Evolutionary conservation across 2,113 vertebrate species (phyloP), one percentile per base, ranked within the genome.

Genomic region (Zingel zingel): DNA sequence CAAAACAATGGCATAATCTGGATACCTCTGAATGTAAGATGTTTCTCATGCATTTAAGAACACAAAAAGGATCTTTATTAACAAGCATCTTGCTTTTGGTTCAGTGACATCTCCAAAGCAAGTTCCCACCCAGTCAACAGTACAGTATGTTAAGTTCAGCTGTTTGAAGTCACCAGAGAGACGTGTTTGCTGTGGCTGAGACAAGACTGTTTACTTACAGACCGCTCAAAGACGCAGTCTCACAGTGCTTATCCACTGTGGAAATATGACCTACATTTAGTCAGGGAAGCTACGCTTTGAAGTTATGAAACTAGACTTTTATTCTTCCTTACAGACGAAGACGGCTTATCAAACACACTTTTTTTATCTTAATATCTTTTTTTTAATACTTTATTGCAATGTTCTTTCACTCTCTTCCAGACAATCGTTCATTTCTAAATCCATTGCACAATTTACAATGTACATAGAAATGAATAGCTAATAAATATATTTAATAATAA

Each of bases 271-370:
- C 93, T 95, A 83, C 58, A 84, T 94, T 96, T 95, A 86, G 94
- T 94, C 74, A 91, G 94, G 90, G 87, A 84, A 88, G 81, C 94
- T 92, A 85, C 88, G 85, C 93, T 97, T 96, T 97, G 94, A 96
- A 95, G 94, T 96, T 58, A 2, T 74, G 74, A 89, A 96, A 95
- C 95, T 92, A 96, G 84, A 95, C 91, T 61, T 86, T 92, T 88
- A 77, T 84, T 84, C 53, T 87, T 88, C 91, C 77, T 90, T 81
- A 85, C 36, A 89, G 77, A 88, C 16, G 83, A 88, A 82, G 71
- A 86, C 74, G 1, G 71, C 83, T 62, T 2, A 90, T 77, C 84
- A 79, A 57, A 89, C 11, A 9, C 61, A 9, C 54, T 59, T 65
- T 67, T 81, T 92, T 75, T 33, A 72, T 87, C 90, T 94, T 90